Conservation (phyloP, 2,888 invertebrate genomes). For the Pseudeuparius sepicola region DNA sequence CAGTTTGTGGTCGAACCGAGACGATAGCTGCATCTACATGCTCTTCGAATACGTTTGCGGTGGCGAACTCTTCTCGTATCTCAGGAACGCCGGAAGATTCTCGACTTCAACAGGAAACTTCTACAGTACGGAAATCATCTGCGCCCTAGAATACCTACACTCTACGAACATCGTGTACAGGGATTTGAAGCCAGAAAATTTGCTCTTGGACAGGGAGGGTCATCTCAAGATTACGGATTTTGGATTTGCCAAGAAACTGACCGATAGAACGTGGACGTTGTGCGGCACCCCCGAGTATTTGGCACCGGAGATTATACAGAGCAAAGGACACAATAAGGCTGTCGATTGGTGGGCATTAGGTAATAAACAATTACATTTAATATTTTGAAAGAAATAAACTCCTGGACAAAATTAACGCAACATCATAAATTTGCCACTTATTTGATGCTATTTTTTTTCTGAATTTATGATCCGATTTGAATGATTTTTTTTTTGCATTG, state of each 20-base stretch:
- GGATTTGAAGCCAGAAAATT: constrained; percentile 90
- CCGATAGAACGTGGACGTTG: constrained; percentile 91
- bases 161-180: constrained; percentile 77
- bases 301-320: constrained; percentile 94
- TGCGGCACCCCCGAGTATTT: constrained; percentile 97
- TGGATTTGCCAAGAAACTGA: constrained; percentile 91
- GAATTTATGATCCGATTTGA: too few species aligned
- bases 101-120: constrained; percentile 79
- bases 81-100: constrained; percentile 86
- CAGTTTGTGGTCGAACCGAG: constrained; percentile 89
- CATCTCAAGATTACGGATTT: constrained; percentile 97
- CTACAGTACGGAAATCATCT: constrained; percentile 89
- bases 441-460: too few species aligned
- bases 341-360: constrained; percentile 99
- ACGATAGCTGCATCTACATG: constrained; percentile 90
- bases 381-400: too few species aligned
- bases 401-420: too few species aligned
- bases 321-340: constrained; percentile 95
- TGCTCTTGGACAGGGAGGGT: constrained; percentile 84
- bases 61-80: constrained; percentile 92
- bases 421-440: too few species aligned
- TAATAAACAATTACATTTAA: constrained; percentile 36
- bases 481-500: too few species aligned
- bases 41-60: constrained; percentile 94
- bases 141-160: constrained; percentile 90